Conservation (phyloP, 2,797 vertebrate species). For the Tamandua tetradactyla region DNA sequence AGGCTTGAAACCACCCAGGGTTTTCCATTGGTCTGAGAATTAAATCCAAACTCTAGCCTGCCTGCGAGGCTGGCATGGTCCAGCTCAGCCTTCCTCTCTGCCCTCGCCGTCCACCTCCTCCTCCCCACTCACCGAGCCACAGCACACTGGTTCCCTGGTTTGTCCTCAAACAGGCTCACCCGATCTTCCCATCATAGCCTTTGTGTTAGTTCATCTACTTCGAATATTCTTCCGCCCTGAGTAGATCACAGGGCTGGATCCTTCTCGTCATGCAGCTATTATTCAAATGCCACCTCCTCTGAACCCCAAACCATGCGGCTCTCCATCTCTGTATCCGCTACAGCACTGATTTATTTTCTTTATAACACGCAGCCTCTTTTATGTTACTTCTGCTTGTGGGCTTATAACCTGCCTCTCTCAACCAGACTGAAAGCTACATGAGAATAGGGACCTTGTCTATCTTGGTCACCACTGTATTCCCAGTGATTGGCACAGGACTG, state of each 20-base stretch:
- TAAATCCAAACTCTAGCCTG: rapidly evolving
- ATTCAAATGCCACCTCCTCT: not conserved
- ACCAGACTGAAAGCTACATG: not conserved
- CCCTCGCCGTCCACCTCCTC: not conserved
- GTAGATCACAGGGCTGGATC: not conserved
- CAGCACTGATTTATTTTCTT: not conserved
- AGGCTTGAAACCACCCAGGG: not conserved
- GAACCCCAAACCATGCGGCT: rapidly evolving
- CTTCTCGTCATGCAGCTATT: not conserved
- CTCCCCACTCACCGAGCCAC: not conserved
- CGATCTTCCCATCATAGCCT: rapidly evolving
- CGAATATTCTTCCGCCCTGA: not conserved
- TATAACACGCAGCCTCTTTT: not conserved
- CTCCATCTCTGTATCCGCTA: rapidly evolving
- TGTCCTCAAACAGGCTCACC: not conserved
- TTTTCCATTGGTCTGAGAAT: not conserved
- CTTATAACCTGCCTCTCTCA: not conserved
- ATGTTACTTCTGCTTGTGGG: not conserved
- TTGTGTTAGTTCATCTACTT: rapidly evolving
- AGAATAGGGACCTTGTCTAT: not conserved
- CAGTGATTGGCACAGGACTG: not conserved
- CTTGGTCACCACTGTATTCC: not conserved
- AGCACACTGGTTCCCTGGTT: not conserved
- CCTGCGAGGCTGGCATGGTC: rapidly evolving
- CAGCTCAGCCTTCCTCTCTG: rapidly evolving